Base-by-base conservation (phyloP, 2,888 invertebrate genomes). In the Ommatoiulus sabulosus region DNA sequence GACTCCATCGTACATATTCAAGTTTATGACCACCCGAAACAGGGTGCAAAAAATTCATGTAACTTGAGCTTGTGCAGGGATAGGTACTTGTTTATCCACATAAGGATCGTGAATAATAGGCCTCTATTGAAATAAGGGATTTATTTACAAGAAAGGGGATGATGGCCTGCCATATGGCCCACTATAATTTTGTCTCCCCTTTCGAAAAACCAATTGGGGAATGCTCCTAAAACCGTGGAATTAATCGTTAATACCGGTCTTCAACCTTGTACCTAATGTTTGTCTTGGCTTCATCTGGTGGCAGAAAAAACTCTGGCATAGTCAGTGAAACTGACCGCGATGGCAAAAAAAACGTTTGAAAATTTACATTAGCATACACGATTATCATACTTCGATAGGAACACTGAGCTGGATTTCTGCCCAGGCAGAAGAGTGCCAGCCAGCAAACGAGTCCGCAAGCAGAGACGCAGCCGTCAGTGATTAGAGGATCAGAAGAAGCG, bases 331-430 rank as follows among this genome's bases (percentile, higher is more conserved):
- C 35, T 35, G 52, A 15, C 15, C 17, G 0, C 15, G 15, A 52
- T 52, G 52, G 52, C 52, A 17, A 52, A 52, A 52, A 12, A 17
- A 48, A 3, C 4, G 52, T 52, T 52, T 35, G 35, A 35, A 35
- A 1, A 1, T 35, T 35, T 35, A 35, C 35, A 35, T 35, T 35
- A 35, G 35, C 35, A 2, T 35, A 46, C 46, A 46, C 46, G 7
- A 46, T 46, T 10, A 10, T 46, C 46, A 46, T 46, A 46, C 46
- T 10, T 63, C 5, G n/a, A 20, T 63, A 72, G 72, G 72, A 24
- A 72, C 72, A 72, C 72, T 8, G 72, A 72, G 72, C 72, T 72
- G 72, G 72, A 72, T 10, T 72, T 72, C 72, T 20, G 72, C 20
- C 72, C 72, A 3, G 10, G 72, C 72, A 20, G 72, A 72, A 72